Conservation (phyloP, 2,888 invertebrate genomes). For the Meloe dianella region DNA sequence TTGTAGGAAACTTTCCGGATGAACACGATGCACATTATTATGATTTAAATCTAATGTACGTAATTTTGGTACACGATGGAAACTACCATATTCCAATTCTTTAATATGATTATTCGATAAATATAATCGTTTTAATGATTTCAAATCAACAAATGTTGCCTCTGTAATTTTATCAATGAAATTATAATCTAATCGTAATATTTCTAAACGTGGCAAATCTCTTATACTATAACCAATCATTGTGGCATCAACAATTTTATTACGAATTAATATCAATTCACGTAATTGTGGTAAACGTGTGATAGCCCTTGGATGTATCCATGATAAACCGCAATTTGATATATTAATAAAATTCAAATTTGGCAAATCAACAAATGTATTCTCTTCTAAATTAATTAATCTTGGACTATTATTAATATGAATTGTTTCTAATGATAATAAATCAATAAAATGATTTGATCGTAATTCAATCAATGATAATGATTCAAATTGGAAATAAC, state of each 20-base stretch:
- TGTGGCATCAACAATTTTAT: constrained; percentile 78
- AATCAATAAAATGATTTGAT: constrained; percentile 72
- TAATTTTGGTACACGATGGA: constrained; percentile 77
- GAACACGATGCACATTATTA: constrained; percentile 77
- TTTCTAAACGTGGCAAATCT: constrained; percentile 75
- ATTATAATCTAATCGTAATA: constrained; percentile 75
- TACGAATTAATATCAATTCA: constrained; percentile 74
- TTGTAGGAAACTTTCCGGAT: constrained; percentile 82
- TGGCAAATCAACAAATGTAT: constrained; percentile 67
- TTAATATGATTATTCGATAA: constrained; percentile 76
- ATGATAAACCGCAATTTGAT: constrained; percentile 75
- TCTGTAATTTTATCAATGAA: constrained; percentile 73
- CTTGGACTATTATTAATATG: constrained; percentile 74
- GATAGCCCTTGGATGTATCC: constrained; percentile 80
- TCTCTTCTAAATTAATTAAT: constrained; percentile 73
- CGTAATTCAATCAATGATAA: constrained; percentile 70
- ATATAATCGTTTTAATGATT: constrained; percentile 70
- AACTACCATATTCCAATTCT: constrained; percentile 80
- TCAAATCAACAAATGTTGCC: constrained; percentile 80
- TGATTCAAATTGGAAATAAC: constrained; percentile 77
- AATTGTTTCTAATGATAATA: constrained; percentile 76
- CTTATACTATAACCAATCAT: constrained; percentile 80
- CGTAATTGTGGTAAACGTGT: constrained; percentile 73
- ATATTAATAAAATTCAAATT: constrained; percentile 76
- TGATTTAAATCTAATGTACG: constrained; percentile 77